Evolutionary conservation across 1,140 invertebrate genomes (phyloP).

Genomic region (Drosophila elegans): DNA sequence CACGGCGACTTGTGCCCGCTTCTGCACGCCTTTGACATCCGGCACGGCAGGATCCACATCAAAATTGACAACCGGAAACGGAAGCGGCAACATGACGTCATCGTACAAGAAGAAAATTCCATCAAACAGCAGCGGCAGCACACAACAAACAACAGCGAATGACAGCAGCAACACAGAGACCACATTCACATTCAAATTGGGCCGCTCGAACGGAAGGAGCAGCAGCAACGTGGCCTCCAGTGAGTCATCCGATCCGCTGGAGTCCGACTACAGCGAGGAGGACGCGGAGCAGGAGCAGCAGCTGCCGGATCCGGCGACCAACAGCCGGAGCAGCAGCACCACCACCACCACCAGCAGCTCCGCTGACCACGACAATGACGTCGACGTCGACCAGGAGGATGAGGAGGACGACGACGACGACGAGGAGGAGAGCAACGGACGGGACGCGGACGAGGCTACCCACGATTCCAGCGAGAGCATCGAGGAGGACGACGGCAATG

Average conservation of each 20-base stretch:
- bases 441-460: slow-evolving; percentile 61
- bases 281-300: slow-evolving; percentile 49
- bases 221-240: slow-evolving; percentile 66
- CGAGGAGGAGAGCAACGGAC: slow-evolving; percentile 50
- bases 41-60: slow-evolving; percentile 56
- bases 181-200: slow-evolving; percentile 79
- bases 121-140: slow-evolving; percentile 34
- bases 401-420: slow-evolving; percentile 49
- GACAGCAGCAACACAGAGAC: slow-evolving; percentile 69
- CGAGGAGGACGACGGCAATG: slow-evolving; percentile 78
- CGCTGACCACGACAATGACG: slow-evolving; percentile 39
- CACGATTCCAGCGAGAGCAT: slow-evolving; percentile 73
- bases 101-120: slow-evolving; percentile 57
- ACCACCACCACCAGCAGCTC: slow-evolving; percentile 48
- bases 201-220: slow-evolving; percentile 36
- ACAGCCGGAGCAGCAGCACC: slow-evolving; percentile 50
- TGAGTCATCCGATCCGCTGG: slow-evolving; percentile 81
- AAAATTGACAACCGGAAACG: slow-evolving; percentile 65
- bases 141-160: slow-evolving; percentile 60
- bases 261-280: slow-evolving; percentile 81
- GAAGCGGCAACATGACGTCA: slow-evolving; percentile 60
- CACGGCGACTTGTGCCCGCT: slow-evolving; percentile 71
- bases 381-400: slow-evolving; percentile 35
- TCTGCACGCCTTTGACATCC: slow-evolving; percentile 61
- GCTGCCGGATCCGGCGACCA: slow-evolving; percentile 28